Percentiles rank a stretch among this genome's conserved stretches.
These are phyloP conservation scores for Pseudorasbora parva DNA, from an alignment of 2,113 vertebrate species.

Conservation along the genomic window DNA sequence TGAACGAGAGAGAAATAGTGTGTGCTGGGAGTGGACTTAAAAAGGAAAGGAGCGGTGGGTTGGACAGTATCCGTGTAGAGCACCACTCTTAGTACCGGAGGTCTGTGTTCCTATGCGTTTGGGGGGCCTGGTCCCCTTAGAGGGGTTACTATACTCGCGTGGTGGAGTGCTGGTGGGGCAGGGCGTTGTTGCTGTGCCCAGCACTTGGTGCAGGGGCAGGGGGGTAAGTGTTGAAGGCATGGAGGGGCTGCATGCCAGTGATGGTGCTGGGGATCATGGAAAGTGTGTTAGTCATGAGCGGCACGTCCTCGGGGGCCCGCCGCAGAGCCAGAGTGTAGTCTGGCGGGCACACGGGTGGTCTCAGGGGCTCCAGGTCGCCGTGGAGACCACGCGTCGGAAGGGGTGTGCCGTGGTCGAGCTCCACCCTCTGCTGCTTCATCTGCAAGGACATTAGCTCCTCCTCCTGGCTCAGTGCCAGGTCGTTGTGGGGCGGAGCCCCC, in stretches of 20 bases:
- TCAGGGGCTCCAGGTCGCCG: slow-evolving; percentile 75
- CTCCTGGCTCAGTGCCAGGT: slow-evolving; percentile 95
- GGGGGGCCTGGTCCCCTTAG: slow-evolving; percentile 67
- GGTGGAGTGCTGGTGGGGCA: slow-evolving; percentile 92
- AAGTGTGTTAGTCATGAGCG: slow-evolving; percentile 97
- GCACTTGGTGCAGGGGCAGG: slow-evolving; percentile 86
- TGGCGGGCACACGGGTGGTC: slow-evolving; percentile 91
- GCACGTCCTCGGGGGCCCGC: slow-evolving; percentile 95
- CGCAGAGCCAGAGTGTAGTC: slow-evolving; percentile 98
- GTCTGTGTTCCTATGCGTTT: slow-evolving; percentile 61
- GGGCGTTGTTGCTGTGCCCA: slow-evolving; percentile 94
- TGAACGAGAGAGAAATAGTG: slow-evolving; percentile 48
- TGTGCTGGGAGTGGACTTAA: slow-evolving; percentile 61
- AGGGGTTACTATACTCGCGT: slow-evolving; percentile 76
- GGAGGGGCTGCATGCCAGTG: slow-evolving; percentile 95
- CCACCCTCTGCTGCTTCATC: slow-evolving; percentile 97
- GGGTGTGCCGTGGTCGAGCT: slow-evolving; percentile 83
- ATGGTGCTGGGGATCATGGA: slow-evolving; percentile 99
- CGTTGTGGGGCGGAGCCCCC: slow-evolving; percentile 81
- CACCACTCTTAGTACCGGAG: slow-evolving; percentile 32
- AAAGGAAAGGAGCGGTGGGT: slow-evolving; percentile 57
- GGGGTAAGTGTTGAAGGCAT: slow-evolving; percentile 97
- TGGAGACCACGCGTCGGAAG: slow-evolving; percentile 72
- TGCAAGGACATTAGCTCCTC: slow-evolving; percentile 99
- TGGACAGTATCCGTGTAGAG: slow-evolving; percentile 46